Conservation (phyloP, 2,888 invertebrate species). For the Aphrophora alni region DNA sequence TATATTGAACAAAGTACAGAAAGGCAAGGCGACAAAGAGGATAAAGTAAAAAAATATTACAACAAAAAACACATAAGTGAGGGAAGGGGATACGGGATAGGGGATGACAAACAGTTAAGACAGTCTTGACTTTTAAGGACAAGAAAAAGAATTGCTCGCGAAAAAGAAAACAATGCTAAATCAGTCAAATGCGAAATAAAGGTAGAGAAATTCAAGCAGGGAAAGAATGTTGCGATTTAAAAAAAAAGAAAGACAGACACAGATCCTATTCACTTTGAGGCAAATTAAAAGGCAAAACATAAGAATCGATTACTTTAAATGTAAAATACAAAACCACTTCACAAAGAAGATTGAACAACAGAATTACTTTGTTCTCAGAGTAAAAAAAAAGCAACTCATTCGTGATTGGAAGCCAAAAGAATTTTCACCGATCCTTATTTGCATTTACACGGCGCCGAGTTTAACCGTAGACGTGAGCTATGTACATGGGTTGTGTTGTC, state of each 20-base stretch:
- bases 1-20: background rate
- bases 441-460: background rate
- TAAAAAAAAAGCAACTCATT: background rate
- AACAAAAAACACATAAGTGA: too few relatives aligned
- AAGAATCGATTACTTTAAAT: background rate
- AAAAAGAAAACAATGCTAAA: background rate
- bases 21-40: background rate
- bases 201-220: background rate
- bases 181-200: background rate
- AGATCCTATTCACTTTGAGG: too few relatives aligned
- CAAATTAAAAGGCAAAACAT: background rate
- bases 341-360: background rate
- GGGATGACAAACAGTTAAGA: background rate
- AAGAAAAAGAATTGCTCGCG: background rate
- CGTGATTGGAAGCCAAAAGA: background rate
- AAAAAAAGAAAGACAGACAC: too few relatives aligned
- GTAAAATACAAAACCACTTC: background rate
- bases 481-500: background rate
- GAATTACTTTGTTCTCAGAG: background rate
- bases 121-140: background rate
- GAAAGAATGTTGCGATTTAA: too few relatives aligned
- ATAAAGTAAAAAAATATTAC: background rate
- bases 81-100: background rate
- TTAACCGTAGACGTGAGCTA: background rate
- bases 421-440: background rate